Percentiles rank a stretch among this genome's conserved stretches.
phyloP scores from a whole-genome alignment of 2,797 vertebrate species.

The Vultur gryphus region DNA sequence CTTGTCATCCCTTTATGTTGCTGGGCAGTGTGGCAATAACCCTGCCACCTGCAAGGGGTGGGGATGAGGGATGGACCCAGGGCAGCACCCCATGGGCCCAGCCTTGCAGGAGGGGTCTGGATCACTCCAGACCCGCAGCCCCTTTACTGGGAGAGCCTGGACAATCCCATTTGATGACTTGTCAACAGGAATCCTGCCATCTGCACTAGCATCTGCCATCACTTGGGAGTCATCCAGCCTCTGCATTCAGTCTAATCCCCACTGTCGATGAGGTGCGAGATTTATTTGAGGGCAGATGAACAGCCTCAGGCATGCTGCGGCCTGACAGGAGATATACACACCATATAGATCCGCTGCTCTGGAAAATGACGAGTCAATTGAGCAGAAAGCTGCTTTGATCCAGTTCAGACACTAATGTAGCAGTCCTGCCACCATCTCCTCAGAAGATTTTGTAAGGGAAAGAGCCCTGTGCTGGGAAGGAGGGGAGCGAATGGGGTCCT shows the following conservation, averaged over 20 bases:
- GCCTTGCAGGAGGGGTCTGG: background rate
- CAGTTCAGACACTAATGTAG: background rate
- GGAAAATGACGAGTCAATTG: background rate
- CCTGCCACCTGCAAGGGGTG: background rate
- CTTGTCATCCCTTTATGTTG: background rate
- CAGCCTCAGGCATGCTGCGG: background rate
- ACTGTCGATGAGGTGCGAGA: background rate
- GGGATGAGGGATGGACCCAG: background rate
- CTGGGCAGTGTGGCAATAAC: background rate
- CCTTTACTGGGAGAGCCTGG: background rate
- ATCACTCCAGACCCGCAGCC: background rate
- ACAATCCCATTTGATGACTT: background rate
- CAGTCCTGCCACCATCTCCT: background rate
- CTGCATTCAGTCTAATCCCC: background rate
- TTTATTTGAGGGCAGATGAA: background rate
- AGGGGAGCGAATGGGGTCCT: background rate
- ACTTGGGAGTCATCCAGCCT: background rate
- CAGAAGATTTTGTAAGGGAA: background rate
- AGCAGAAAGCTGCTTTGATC: constrained; percentile 10
- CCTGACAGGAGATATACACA: background rate
- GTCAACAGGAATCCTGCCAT: background rate
- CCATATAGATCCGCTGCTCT: background rate
- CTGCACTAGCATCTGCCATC: background rate
- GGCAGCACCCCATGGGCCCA: background rate
- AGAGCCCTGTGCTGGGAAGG: background rate